Conservation (phyloP, 2,888 invertebrate species). For the Strigamia crassipes region DNA sequence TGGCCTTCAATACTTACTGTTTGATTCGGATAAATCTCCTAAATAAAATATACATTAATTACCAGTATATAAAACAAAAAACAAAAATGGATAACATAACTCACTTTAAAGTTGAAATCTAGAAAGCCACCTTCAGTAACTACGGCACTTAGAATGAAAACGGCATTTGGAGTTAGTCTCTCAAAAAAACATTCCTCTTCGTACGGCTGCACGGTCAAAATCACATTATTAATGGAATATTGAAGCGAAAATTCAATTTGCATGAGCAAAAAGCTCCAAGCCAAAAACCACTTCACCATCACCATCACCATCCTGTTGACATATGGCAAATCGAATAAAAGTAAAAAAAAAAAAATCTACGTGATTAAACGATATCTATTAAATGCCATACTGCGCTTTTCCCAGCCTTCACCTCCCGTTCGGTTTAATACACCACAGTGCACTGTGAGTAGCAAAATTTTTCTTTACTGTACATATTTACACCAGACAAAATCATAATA, state of each 20-base stretch:
- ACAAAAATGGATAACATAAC: background rate
- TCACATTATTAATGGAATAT: background rate
- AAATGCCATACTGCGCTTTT: too few species aligned
- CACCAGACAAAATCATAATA: background rate
- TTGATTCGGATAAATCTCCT: background rate
- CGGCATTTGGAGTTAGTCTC: background rate
- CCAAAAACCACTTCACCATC: background rate
- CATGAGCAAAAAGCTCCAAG: background rate
- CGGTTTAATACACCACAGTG: background rate
- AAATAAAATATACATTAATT: background rate
- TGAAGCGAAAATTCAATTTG: background rate
- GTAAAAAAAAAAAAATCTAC: too few species aligned
- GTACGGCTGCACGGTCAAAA: background rate
- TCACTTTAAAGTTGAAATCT: background rate
- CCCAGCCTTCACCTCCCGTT: too few species aligned
- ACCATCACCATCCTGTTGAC: background rate
- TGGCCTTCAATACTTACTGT: background rate
- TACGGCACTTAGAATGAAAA: background rate
- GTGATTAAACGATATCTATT: too few species aligned
- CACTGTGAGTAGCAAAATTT: background rate
- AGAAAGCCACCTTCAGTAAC: background rate
- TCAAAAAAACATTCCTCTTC: background rate
- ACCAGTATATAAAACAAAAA: background rate
- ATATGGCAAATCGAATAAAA: background rate
- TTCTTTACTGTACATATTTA: slow-evolving; percentile 2